Evolutionary conservation across 37 sponge, comb jelly and placozoan species (phyloP), one percentile per base, ranked within the genome.

Genomic region (Chondrosia reniformis): DNA sequence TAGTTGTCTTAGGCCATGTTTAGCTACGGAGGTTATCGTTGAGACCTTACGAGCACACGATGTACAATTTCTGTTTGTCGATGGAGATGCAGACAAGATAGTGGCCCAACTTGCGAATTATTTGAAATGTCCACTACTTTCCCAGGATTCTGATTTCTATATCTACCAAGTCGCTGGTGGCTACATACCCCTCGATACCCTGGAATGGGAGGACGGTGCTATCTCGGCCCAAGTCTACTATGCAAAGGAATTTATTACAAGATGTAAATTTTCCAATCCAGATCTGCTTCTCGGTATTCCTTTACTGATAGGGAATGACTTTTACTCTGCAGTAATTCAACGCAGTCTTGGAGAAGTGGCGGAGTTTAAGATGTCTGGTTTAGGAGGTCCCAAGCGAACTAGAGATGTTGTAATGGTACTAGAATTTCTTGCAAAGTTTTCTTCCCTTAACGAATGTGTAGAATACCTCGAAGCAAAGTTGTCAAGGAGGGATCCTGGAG

Each of bases 81-180:
- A 94, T 59, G 84, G 90, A 43, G 94, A 94, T 43, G 92, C 88
- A n/a, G 94, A 94, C 52, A 45, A 17, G 12, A 38, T 36, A n/a
- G 80, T 82, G 45, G 86, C 64, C 5, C 45, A 64, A 38, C 49
- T 89, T 19, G 94, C 88, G 5, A 84, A 84, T 45, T 40, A 41
- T 49, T 77, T 79, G n/a, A 45, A 56, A 17, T 94, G 88, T 49
- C 91, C 88, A 19, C 88, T 94, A 1, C 55, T 90, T 0, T 69
- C 85, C 10, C 9, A 54, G 12, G 94, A 94, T 56, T 88, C 91
- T 6, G 94, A 94, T 80, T 94, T 81, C 57, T 90, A 59, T 77
- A 71, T 94, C n/a, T 89, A 78, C 63, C 66, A 86, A 27, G 34
- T 94, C 2, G 61, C 27, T 8, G 63, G 67, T 33, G 94, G 94